Evolutionary conservation across 2,113 vertebrate species (phyloP).

Genomic region (Sturnus vulgaris): DNA sequence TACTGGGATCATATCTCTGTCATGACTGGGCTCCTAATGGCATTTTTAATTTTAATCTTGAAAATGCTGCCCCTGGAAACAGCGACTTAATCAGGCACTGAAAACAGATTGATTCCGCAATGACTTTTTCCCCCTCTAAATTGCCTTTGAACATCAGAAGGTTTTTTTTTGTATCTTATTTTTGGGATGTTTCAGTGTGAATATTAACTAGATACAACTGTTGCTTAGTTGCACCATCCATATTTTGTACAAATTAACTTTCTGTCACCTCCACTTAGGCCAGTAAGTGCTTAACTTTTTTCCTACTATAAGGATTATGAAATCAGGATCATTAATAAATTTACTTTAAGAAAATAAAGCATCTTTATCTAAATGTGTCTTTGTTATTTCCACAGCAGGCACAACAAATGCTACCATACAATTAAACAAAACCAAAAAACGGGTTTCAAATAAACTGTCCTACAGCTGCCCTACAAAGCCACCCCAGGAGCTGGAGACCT

Average conservation of each 20-base stretch:
- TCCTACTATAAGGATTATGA: conserved; percentile 23
- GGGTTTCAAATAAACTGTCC: background rate
- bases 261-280: background rate
- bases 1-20: background rate
- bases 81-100: background rate
- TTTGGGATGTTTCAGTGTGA: background rate
- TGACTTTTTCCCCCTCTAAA: background rate
- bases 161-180: background rate
- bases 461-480: background rate
- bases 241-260: conserved; percentile 8
- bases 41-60: background rate
- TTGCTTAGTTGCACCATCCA: background rate
- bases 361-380: conserved; percentile 18
- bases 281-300: background rate
- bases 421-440: background rate
- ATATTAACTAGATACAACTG: background rate
- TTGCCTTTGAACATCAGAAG: background rate
- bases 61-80: background rate
- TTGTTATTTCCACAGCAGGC: background rate
- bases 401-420: background rate
- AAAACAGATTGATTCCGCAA: background rate
- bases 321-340: conserved; percentile 42
- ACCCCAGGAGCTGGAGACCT: background rate
- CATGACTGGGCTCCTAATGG: background rate
- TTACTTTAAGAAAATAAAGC: conserved; percentile 22